Base-by-base conservation (phyloP, 1,140 invertebrate genomes). In the Habropoda laboriosa region DNA sequence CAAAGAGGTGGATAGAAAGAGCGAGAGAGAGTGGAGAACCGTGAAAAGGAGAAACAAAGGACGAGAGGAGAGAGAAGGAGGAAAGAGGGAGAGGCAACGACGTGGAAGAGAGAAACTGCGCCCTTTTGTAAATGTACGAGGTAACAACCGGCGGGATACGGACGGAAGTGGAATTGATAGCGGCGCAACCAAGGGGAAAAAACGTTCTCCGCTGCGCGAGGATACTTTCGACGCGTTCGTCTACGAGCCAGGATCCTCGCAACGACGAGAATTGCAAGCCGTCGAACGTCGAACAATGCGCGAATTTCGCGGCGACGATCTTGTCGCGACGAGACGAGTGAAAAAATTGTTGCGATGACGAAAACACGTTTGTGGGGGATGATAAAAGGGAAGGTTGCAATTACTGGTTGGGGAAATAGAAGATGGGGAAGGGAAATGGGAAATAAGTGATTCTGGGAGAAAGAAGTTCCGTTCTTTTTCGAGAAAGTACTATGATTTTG, bases 151-250 rank as follows among this genome's bases (percentile, higher is more conserved):
- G 21, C 47, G 55, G 32, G 40, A 68, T 70, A 10, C 74, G 30
- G 53, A 24, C 64, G 64, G 42, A 77, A 70, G 53, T 47, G 74
- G 74, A 70, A 70, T 77, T 77, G 74, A 77, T 70, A 77, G 74
- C 64, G 53, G 40, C 30, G 40, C 64, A 77, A 66, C 64, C 42
- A 18, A 27, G 64, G 2, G 53, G 74, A 77, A 70, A 45, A 77
- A 68, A 77, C 63, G 24, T 57, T 47, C n/a, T 35, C 30, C 30
- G 32, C 47, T 1, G 16, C 35, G 30, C 30, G 57, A 8, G 24
- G 21, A 45, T 32, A 35, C 27, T 32, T 40, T 24, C 47, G 35
- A 32, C 72, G 38, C 61, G 27, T 18, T 40, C 16, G 35, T 18
- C 32, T 45, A 5, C 2, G 24, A 38, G 3, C n/a, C 21, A n/a